Conservation (phyloP, 2,113 vertebrate genomes). For the Upupa epops region DNA sequence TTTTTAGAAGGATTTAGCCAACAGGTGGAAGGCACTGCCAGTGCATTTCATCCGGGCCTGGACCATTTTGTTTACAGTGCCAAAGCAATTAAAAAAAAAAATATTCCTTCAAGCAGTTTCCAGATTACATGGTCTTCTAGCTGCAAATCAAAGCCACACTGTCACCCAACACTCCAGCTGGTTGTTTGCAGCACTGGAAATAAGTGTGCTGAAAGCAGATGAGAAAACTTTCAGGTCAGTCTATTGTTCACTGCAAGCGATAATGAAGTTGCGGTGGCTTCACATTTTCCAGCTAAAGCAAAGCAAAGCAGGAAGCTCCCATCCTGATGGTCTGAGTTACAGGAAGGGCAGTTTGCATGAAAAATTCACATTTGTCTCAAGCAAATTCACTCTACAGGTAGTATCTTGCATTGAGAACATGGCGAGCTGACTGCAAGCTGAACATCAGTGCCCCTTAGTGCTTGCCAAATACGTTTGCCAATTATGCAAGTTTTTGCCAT, state of each 20-base stretch:
- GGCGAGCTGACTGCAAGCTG: neutral
- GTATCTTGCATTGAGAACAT: neutral
- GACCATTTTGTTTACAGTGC: constrained; percentile 46
- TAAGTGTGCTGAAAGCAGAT: neutral
- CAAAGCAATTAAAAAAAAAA: constrained; percentile 26
- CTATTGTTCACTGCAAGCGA: neutral
- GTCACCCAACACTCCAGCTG: constrained; percentile 50
- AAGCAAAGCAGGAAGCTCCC: neutral
- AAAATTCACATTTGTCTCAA: neutral
- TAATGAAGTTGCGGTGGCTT: neutral
- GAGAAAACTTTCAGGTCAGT: neutral
- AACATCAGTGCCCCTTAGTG: neutral
- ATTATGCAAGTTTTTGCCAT: neutral
- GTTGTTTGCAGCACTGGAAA: constrained; percentile 41
- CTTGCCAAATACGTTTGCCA: neutral
- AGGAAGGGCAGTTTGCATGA: neutral
- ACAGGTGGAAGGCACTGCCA: constrained; percentile 61
- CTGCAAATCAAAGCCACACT: constrained; percentile 25
- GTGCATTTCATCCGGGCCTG: constrained; percentile 34
- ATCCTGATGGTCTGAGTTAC: neutral
- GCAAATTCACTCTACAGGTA: accelerated
- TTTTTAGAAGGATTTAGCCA: neutral
- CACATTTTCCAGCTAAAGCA: constrained; percentile 28
- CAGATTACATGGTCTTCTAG: neutral
- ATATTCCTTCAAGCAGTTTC: constrained; percentile 14